Evolutionary conservation across 2,888 invertebrate species (phyloP), one percentile per base, ranked within the genome.

Genomic region (Acheta domesticus): DNA sequence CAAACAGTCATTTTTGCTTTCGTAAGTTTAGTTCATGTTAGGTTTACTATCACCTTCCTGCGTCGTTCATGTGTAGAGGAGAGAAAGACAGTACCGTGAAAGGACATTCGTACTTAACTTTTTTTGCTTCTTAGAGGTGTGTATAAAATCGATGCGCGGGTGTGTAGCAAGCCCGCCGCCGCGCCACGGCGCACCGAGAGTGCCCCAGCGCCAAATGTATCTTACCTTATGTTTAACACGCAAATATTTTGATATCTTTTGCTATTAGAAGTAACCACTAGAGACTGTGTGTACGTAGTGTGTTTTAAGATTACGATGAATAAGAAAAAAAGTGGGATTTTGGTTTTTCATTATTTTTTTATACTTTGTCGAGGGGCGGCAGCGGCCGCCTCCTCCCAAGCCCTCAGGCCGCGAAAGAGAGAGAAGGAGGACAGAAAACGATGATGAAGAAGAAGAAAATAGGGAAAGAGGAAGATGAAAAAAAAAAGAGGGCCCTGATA

Each of bases 401-500:
- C 62, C 62, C 62, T 62, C 36, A 36, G 36, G 36, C 36, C 36
- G 36, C 36, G 36, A 36, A 36, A 36, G 36, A 36, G 36, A 36
- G 5, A 36, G 8, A 36, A n/a, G n/a, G 36, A 36, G 36, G 36
- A 36, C 36, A 36, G 36, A 36, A 36, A 36, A 8, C 36, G 36
- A 36, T 36, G 36, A 36, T 36, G 36, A 36, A 36, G 36, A 36
- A 36, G 36, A 36, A 36, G 36, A 36, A 36, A 36, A 36, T 36
- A 36, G 8, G 36, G 36, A 36, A 8, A 36, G 36, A 36, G 36
- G 1, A 36, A 36, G 36, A 36, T 8, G 36, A 36, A 36, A 62
- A 19, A 62, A 62, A n/a, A 62, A 62, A 62, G 62, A n/a, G 62
- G 79, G 73, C 50, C 76, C 74, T 80, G 76, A 80, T 80, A 80